Percentiles rank a stretch among this genome's conserved stretches.
Conservation (phyloP, 2,113 vertebrate species). For the Ictalurus furcatus region DNA sequence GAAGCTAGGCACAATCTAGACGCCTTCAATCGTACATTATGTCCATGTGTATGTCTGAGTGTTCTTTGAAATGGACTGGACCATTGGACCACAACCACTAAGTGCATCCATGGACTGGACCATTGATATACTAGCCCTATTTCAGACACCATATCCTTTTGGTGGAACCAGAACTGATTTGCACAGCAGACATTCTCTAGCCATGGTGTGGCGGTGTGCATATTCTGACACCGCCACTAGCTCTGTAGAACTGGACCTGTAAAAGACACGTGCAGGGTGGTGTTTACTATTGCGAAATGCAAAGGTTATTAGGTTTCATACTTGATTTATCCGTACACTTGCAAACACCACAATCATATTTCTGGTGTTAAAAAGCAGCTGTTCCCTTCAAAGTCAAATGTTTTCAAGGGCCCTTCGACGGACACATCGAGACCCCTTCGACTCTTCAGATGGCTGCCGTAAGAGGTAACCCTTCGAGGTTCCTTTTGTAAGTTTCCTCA, state of each 20-base stretch:
- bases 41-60: no score
- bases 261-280: not conserved
- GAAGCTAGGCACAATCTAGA: no score
- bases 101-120: no score
- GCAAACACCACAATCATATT: not conserved
- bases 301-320: not conserved
- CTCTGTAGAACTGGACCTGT: not conserved
- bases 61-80: no score
- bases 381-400: not conserved
- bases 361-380: not conserved
- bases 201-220: not conserved
- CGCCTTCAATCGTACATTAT: no score
- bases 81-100: no score
- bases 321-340: not conserved
- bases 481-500: not conserved
- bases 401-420: not conserved
- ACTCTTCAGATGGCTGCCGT: not conserved
- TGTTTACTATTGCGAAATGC: not conserved
- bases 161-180: not conserved
- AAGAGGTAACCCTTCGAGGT: not conserved
- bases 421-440: not conserved
- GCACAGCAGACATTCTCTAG: not conserved
- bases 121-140: no score
- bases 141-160: not conserved
- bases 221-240: not conserved